Evolutionary conservation across 2,888 invertebrate species (phyloP), one percentile per base, ranked within the genome.

Genomic region (Argyra leucocephala): DNA sequence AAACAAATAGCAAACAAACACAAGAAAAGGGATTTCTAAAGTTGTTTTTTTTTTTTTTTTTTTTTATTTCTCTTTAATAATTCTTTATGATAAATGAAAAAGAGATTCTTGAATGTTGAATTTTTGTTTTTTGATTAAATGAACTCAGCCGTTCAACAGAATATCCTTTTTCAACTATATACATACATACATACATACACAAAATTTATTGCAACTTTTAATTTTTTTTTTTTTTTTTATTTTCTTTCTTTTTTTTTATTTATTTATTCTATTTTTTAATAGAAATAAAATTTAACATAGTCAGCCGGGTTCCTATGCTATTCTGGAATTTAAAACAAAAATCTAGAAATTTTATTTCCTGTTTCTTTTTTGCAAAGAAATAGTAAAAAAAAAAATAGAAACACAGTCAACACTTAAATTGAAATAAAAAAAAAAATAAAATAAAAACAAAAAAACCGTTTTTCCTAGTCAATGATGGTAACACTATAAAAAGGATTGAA

Each of bases 91-190:
- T 6, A 31, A 31, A 48, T 3, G 2, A 2, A 9, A 48, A 48
- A n/a, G 15, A 12, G 18, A 48, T 48, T 48, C 48, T 48, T 48
- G 18, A 31, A 48, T 48, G 48, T 48, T 48, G 48, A 48, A 48
- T 48, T 18, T n/a, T n/a, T n/a, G 18, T 48, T 48, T 48, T 48
- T 48, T 48, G 48, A 48, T 48, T 48, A 18, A 48, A 48, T 48
- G 48, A 48, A 48, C 48, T 48, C 48, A 48, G 48, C 48, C 48
- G 48, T 48, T 48, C 48, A 37, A n/a, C 31, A n/a, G n/a, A n/a
- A n/a, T 48, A 48, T 48, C 15, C 48, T 48, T 48, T 31, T 31
- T 26, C 9, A 9, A 6, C 4, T 6, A 26, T 26, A 6, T 26
- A 26, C 9, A 9, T 26, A 26, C 5, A 9, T 26, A 31, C 12